Base-by-base conservation (phyloP, 2,888 invertebrate genomes). In the Polylopha cassiicola region DNA sequence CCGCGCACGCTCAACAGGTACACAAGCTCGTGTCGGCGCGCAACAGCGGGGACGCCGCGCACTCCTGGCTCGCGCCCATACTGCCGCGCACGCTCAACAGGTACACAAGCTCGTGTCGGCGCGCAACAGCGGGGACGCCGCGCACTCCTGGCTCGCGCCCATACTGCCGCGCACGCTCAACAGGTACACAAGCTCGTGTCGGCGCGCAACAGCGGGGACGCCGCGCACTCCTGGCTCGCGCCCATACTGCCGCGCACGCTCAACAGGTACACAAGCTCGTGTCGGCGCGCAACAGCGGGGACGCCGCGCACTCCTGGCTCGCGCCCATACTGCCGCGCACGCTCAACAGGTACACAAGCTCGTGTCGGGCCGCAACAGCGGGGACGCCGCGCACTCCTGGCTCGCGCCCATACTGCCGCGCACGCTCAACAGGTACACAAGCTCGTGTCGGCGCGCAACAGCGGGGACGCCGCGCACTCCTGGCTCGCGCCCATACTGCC, bases 41-140 rank as follows among this genome's bases (percentile, higher is more conserved):
- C n/a, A n/a, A n/a, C 30, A 92, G 94, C 75, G 92, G 91, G 10
- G 58, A 89, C 63, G 88, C 90, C 58, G 62, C 48, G n/a, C n/a
- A n/a, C n/a, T n/a, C n/a, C n/a, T n/a, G n/a, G n/a, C n/a, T n/a
- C n/a, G n/a, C n/a, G n/a, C n/a, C n/a, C n/a, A n/a, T n/a, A n/a
- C n/a, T n/a, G 94, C 94, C 73, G 88, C 95, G 43, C 91, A 92
- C 57, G 94, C 94, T 1, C 91, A 92, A 75, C 95, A 95, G 10
- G 90, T 91, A 29, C 91, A 91, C 61, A 89, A 92, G 46, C 92
- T 92, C 73, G 87, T 90, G 50, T 65, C 93, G 51, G 87, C 88
- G 8, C 84, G n/a, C 87, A 27, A 84, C 89, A 72, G 62, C 58
- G 16, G 87, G 86, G 44, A 94, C 95, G 76, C 88, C 89, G 18